Evolutionary conservation across 1,140 invertebrate genomes (phyloP).

Genomic region (Psilanteris sp.): DNA sequence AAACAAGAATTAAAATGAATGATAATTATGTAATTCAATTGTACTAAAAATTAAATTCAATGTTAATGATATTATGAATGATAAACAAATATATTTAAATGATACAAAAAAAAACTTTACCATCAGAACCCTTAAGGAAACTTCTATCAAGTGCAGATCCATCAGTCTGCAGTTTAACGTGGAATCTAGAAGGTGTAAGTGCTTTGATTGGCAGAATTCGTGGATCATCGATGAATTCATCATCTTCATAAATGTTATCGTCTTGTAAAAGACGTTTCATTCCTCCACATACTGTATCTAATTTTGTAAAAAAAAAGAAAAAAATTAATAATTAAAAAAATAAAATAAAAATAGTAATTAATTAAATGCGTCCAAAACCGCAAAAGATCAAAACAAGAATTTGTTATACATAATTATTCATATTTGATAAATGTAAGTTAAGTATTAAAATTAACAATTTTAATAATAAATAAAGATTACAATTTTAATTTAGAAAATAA

Average conservation of each 20-base stretch:
- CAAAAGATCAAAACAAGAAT: too few relatives aligned
- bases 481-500: too few relatives aligned
- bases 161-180: conserved; percentile 53
- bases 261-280: conserved; percentile 53
- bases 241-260: conserved; percentile 47
- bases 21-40: too few relatives aligned
- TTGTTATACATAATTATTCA: too few relatives aligned
- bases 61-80: too few relatives aligned
- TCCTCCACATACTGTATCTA: conserved; percentile 51
- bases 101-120: neutral
- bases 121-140: conserved; percentile 27
- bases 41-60: too few relatives aligned
- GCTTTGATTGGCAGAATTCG: conserved; percentile 26
- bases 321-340: neutral
- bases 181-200: conserved; percentile 36
- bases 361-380: too few relatives aligned
- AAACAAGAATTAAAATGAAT: neutral
- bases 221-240: conserved; percentile 51
- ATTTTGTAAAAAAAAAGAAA: conserved; percentile 2
- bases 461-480: too few relatives aligned
- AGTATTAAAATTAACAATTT: too few relatives aligned
- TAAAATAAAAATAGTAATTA: neutral
- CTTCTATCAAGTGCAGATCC: conserved; percentile 37
- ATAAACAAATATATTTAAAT: too few relatives aligned
- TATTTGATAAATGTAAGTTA: too few relatives aligned